Percentiles rank a stretch among this genome's conserved stretches.
Conservation (phyloP, 2,797 vertebrate species). For the Echeneis naucrates region DNA sequence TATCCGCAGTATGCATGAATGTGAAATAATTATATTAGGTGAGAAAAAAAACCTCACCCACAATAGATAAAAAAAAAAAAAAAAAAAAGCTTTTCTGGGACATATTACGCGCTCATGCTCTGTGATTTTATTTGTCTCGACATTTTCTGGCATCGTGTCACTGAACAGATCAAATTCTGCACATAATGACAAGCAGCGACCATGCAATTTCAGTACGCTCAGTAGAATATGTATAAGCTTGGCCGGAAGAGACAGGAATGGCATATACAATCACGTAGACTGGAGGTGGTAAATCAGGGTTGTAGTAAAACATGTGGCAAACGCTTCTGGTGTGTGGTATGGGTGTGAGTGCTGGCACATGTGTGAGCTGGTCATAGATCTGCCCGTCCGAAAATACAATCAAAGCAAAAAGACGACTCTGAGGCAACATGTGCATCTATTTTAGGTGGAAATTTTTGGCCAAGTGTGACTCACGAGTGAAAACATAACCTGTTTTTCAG, state of each 20-base stretch:
- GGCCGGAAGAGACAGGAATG: slow-evolving; percentile 25
- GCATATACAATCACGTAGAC: slow-evolving; percentile 29
- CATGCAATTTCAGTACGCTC: slow-evolving; percentile 28
- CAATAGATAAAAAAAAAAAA: not conserved
- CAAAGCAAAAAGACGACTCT: slow-evolving; percentile 22
- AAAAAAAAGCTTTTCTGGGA: not conserved
- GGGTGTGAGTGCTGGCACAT: slow-evolving; percentile 6
- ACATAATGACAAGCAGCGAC: not conserved
- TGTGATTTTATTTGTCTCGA: slow-evolving; percentile 29
- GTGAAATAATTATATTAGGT: slow-evolving; percentile 10
- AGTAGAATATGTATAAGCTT: slow-evolving; percentile 10
- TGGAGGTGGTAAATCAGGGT: slow-evolving; percentile 56
- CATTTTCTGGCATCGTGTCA: slow-evolving; percentile 13
- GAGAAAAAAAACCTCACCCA: slow-evolving; percentile 11
- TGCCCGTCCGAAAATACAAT: slow-evolving; percentile 21
- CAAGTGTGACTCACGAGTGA: slow-evolving; percentile 42
- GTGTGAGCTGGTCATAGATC: slow-evolving; percentile 41
- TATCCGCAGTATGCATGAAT: slow-evolving; percentile 2
- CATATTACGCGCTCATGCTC: slow-evolving; percentile 4
- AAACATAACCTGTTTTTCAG: slow-evolving; percentile 40
- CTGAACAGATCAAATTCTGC: slow-evolving; percentile 7
- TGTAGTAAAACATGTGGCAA: slow-evolving; percentile 31
- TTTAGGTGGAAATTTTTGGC: slow-evolving; percentile 36
- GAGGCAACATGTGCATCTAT: slow-evolving; percentile 45
- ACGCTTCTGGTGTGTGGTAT: slow-evolving; percentile 36